A percentile compares a stretch with the other conserved stretches of the same genome.
Conservation (phyloP, 2,113 vertebrate genomes). For the Dasyprocta punctata region DNA sequence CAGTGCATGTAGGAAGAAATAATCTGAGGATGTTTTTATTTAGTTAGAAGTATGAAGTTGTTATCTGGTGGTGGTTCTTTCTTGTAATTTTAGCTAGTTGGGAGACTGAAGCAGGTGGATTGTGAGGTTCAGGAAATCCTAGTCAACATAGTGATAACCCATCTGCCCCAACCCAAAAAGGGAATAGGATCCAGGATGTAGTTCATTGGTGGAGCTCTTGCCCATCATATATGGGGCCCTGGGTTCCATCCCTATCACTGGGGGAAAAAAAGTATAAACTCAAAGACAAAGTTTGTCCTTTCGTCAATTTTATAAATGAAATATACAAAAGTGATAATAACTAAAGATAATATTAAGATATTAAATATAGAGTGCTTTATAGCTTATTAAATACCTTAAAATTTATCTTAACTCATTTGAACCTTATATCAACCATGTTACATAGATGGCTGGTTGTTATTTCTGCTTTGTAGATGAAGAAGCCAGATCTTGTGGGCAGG, state of each 20-base stretch:
- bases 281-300: conserved; percentile 13
- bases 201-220: neutral
- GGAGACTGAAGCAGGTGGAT: neutral
- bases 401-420: neutral
- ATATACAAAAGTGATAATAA: neutral
- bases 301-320: conserved; percentile 35
- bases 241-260: neutral
- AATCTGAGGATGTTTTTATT: conserved; percentile 17
- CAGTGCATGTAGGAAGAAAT: neutral
- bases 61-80: neutral
- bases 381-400: neutral
- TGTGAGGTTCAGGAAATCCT: neutral
- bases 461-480: neutral
- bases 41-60: neutral
- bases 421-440: neutral
- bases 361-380: conserved; percentile 28
- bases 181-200: neutral
- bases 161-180: neutral
- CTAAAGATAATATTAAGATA: neutral
- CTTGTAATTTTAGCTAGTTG: neutral
- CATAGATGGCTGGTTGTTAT: neutral
- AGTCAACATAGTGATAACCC: neutral
- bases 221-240: neutral
- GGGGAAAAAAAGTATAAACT: neutral
- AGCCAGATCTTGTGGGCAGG: neutral